Evolutionary conservation across 1,140 invertebrate species (phyloP), one percentile per base, ranked within the genome.

Genomic region (Nautilus pompilius): DNA sequence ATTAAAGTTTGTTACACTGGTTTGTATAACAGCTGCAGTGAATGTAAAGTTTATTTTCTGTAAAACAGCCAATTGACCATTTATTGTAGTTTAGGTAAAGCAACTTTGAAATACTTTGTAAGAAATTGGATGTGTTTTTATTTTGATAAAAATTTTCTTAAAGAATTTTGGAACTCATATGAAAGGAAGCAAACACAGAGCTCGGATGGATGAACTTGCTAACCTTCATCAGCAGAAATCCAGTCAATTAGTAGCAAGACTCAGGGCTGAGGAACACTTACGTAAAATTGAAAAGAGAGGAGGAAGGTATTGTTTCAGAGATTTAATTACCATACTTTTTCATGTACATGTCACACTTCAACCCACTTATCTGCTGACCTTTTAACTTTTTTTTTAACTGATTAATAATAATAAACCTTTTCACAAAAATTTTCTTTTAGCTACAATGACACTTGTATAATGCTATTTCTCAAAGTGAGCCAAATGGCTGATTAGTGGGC

Each of bases 241-340:
- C 0, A 49, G 60, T 10, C 68, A 75, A 60, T 30, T 75, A 1
- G 36, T 57, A 20, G 65, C 63, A 36, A 60, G 73, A 22, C 62
- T 75, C 24, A 70, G 71, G 54, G 73, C 73, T 8, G 70, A 75
- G 57, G 70, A 70, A 53, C 73, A 75, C 53, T 62, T 75, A n/a
- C 36, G 71, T 6, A 68, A 67, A 24, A 68, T 75, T 54, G 73
- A 75, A 53, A 56, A 63, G 10, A 65, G 58, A 60, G 54, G 20
- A 53, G 10, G 46, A 58, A 30, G 32, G 20, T 17, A 57, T 15
- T 15, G 17, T 46, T 15, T 17, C 36, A 41, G 13, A 15, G 13
- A 41, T 41, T 15, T 41, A n/a, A 41, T 41, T 15, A 15, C n/a
- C n/a, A 1, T 41, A 15, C n/a, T 41, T 1, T 15, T 15, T 41